phyloP scores from a whole-genome alignment of 2,113 vertebrate genomes.

The Xenus cinereus region DNA sequence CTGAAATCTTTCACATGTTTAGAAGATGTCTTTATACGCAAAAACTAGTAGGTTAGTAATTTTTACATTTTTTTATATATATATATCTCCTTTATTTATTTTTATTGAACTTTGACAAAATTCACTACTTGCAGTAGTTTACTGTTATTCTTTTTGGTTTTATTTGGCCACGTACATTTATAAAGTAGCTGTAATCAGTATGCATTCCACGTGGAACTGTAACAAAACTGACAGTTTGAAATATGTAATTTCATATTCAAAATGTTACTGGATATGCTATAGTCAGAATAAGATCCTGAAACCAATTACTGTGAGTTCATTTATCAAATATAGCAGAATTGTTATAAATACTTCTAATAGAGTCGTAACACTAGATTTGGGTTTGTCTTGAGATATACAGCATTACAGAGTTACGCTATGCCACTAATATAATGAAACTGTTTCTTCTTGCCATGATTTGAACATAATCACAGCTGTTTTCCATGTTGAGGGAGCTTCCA shows the following conservation, averaged over 20 bases:
- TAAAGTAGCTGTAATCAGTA: conserved; percentile 74
- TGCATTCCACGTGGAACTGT: conserved; percentile 69
- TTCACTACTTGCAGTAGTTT: neutral
- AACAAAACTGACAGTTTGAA: conserved; percentile 76
- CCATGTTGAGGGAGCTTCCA: neutral
- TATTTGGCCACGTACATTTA: conserved; percentile 47
- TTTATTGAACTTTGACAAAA: neutral
- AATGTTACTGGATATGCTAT: conserved; percentile 72
- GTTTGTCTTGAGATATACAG: conserved; percentile 55
- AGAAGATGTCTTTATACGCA: neutral
- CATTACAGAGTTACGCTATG: neutral
- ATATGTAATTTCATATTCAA: conserved; percentile 79
- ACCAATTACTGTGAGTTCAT: conserved; percentile 85
- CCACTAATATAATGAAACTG: neutral
- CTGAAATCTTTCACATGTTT: neutral
- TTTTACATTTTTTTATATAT: too few species aligned
- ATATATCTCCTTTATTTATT: neutral
- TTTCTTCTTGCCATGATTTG: conserved; percentile 7
- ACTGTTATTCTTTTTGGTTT: conserved; percentile 23
- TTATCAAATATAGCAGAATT: conserved; percentile 75
- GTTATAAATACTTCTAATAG: conserved; percentile 78
- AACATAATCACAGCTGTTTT: neutral
- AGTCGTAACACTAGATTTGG: conserved; percentile 68
- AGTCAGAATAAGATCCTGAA: conserved; percentile 73
- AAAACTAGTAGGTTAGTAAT: neutral